Evolutionary conservation across 2,888 invertebrate species (phyloP).

Genomic region (Agapostemon virescens): DNA sequence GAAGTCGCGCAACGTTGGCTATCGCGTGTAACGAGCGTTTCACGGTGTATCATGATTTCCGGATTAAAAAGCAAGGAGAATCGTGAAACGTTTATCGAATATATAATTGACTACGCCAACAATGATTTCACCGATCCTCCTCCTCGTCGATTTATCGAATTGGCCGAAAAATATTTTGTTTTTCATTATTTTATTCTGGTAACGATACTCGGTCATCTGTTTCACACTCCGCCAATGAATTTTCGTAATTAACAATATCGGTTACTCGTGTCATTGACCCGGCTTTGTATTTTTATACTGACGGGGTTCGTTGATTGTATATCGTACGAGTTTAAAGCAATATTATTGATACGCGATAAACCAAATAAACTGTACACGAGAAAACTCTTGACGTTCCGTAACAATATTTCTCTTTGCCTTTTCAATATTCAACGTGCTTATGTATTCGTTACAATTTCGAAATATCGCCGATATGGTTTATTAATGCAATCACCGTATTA

Average conservation of each 20-base stretch:
- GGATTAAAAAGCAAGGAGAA: not conserved
- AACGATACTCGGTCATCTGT: not conserved
- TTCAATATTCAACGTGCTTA: not conserved
- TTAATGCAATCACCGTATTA: not conserved
- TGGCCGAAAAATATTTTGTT: not conserved
- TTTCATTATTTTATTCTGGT: not conserved
- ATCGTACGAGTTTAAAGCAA: not conserved
- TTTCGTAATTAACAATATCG: slow-evolving; percentile 1
- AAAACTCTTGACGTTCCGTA: not conserved
- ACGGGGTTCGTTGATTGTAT: not conserved
- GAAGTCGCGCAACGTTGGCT: slow-evolving; percentile 52
- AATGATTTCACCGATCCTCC: not conserved
- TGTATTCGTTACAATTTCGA: not conserved
- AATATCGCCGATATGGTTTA: not conserved
- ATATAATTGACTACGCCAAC: not conserved
- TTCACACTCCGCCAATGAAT: not conserved
- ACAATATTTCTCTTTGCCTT: not conserved
- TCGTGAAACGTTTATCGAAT: not conserved
- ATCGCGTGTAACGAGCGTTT: slow-evolving; percentile 38
- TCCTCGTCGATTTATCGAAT: not conserved
- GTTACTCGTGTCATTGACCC: not conserved
- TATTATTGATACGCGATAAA: not conserved
- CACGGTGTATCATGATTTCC: slow-evolving; percentile 21
- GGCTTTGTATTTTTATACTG: not conserved
- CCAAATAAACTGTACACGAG: not conserved